A percentile compares a stretch with the other conserved stretches of the same genome.
These are phyloP conservation scores for Axinella damicornis DNA, from an alignment of 37 sponge, comb jelly and placozoan species.

Conservation along the genomic window DNA sequence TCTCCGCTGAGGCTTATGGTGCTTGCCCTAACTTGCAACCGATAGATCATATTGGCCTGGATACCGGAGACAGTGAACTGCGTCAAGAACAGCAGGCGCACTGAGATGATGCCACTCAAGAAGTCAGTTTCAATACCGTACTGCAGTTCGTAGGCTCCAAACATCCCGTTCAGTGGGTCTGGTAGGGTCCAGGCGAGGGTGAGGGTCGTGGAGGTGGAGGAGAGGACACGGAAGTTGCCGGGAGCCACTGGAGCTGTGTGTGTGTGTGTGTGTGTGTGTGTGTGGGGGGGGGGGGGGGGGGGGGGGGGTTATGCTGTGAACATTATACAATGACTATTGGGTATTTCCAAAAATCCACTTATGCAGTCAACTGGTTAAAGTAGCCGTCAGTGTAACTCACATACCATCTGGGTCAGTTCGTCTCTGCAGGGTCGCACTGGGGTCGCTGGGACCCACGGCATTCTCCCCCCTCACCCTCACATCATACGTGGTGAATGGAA, in stretches of 20 bases:
- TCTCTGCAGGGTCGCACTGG: conserved; percentile 22
- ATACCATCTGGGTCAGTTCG: conserved; percentile 59
- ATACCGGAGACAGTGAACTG: conserved; percentile 24
- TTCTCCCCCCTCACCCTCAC: conserved; percentile 58
- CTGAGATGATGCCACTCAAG: background rate
- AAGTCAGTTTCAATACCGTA: conserved; percentile 17
- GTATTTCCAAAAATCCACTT: too few relatives aligned
- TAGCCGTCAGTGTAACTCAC: too few relatives aligned
- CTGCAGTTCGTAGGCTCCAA: conserved; percentile 49
- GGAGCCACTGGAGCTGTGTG: conserved; percentile 67
- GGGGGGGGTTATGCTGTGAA: too few relatives aligned
- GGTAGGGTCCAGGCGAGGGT: conserved; percentile 62
- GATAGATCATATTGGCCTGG: conserved; percentile 43
- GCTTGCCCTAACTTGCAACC: conserved; percentile 44
- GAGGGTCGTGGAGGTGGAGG: conserved; percentile 43
- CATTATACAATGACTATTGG: too few relatives aligned
- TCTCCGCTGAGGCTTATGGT: conserved; percentile 44
- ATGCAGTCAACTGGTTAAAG: too few relatives aligned
- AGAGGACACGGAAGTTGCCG: conserved; percentile 37
- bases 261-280: conserved; percentile 55
- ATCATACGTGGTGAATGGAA: conserved; percentile 58
- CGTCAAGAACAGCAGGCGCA: conserved; percentile 12
- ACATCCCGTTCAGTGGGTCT: conserved; percentile 55
- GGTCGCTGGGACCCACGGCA: conserved; percentile 40
- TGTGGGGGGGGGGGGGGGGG: too few relatives aligned